Evolutionary conservation across 92 coral and sea anemone species (phyloP), one percentile per base, ranked within the genome.

Genomic region (Anthopleura xanthogrammica): DNA sequence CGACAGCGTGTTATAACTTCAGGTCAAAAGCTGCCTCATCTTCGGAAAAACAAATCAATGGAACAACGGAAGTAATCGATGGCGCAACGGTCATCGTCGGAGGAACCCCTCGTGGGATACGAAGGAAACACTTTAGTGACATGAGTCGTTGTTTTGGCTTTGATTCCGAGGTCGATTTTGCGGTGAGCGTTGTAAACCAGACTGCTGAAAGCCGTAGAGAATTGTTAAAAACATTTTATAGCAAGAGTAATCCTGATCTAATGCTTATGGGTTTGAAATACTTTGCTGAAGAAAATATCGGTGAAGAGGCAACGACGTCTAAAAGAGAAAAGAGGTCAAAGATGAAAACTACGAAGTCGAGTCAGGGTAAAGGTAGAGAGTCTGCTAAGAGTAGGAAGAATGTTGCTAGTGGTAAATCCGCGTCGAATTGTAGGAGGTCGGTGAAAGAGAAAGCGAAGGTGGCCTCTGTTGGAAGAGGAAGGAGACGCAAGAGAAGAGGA

Each of bases 31-130:
- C 65, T 22, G 40, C 29, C 17, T 36, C 13, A 77, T 2, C 71
- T 39, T 55, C 73, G 60, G 66, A 40, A 70, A 80, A 75, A 77
- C 66, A 13, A 48, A 24, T 68, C 52, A 79, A 57, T 75, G 72
- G 76, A 40, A 41, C 82, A 16, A 66, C 88, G 75, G 93, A 89
- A 80, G 87, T 68, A 64, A 79, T 92, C 83, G 86, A 90, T 55
- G 83, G 83, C 79, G 74, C 71, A 81, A 74, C 93, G 42, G 88
- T 92, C 48, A 82, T 94, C 24, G 58, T 90, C 80, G 98, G 98
- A 16, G 84, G 75, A 11, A 89, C 95, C 12, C 98, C 98, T 39
- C 91, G 92, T 16, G 92, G 94, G 60, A 90, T 94, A 66, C 94
- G 98, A 76, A 85, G 93, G 13, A 83, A 79, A 22, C 95, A 94